Evolutionary conservation across 2,113 vertebrate species (phyloP).

Genomic region (Nothoprocta pentlandii): DNA sequence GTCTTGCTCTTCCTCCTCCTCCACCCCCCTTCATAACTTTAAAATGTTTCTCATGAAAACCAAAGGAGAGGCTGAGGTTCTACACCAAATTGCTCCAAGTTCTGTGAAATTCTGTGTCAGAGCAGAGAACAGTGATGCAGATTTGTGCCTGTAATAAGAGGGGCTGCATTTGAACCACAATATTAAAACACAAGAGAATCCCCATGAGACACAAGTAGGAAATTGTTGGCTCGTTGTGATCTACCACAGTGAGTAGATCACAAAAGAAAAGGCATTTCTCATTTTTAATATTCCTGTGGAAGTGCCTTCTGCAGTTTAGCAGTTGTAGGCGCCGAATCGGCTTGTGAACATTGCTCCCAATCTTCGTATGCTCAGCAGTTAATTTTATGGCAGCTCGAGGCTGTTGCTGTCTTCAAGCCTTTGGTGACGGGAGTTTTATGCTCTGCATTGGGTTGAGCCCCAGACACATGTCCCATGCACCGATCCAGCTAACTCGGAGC

Average conservation of each 20-base stretch:
- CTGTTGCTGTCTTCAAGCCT: too few relatives aligned
- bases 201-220: neutral
- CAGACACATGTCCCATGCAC: too few relatives aligned
- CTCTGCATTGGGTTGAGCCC: too few relatives aligned
- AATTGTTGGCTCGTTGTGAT: neutral
- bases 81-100: neutral
- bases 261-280: neutral
- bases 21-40: neutral
- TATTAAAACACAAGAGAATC: neutral
- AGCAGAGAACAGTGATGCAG: neutral
- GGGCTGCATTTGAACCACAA: neutral
- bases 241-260: neutral
- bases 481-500: too few relatives aligned
- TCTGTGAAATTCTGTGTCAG: neutral
- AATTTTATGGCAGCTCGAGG: neutral
- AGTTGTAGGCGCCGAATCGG: neutral
- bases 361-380: neutral
- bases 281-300: neutral
- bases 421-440: too few relatives aligned
- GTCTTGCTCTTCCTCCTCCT: neutral
- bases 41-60: neutral
- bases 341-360: neutral
- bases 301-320: neutral
- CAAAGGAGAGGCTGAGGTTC: neutral
- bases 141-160: neutral